These are phyloP conservation scores for Polypedilum vanderplanki DNA, from an alignment of 1,140 invertebrate species.

Conservation along the genomic window DNA sequence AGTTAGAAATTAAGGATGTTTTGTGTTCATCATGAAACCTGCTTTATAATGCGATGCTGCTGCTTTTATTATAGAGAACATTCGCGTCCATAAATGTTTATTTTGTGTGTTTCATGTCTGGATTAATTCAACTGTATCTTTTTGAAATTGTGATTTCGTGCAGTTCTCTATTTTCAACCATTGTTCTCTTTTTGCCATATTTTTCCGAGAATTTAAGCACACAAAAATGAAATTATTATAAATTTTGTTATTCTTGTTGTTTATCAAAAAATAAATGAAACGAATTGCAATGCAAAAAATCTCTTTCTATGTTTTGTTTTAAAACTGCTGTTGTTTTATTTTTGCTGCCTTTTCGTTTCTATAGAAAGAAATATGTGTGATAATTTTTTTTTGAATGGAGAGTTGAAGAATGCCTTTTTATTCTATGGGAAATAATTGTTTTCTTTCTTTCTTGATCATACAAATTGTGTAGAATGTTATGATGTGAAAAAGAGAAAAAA, in stretches of 20 bases:
- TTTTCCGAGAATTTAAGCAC: conserved; percentile 8
- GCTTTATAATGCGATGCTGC: neutral
- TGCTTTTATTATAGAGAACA: neutral
- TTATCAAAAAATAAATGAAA: too few species aligned
- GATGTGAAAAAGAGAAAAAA: too few species aligned
- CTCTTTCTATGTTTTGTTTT: too few species aligned
- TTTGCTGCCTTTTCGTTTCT: too few species aligned
- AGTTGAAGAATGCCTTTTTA: too few species aligned
- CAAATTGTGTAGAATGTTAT: too few species aligned
- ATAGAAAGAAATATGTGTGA: too few species aligned
- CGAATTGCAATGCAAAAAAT: too few species aligned
- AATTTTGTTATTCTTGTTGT: neutral
- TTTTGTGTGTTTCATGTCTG: neutral
- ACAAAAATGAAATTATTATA: neutral
- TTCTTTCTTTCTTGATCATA: too few species aligned
- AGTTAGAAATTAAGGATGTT: neutral
- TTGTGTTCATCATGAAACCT: neutral
- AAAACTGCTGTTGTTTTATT: too few species aligned
- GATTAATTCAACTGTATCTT: conserved; percentile 24
- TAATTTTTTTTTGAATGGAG: too few species aligned
- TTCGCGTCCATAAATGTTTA: neutral
- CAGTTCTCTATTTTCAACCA: conserved; percentile 2
- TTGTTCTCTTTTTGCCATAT: conserved; percentile 6
- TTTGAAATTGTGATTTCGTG: neutral
- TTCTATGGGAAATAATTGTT: too few species aligned